These are phyloP conservation scores for Amphibalanus amphitrite DNA, from an alignment of 1,140 invertebrate genomes.

Conservation along the genomic window DNA sequence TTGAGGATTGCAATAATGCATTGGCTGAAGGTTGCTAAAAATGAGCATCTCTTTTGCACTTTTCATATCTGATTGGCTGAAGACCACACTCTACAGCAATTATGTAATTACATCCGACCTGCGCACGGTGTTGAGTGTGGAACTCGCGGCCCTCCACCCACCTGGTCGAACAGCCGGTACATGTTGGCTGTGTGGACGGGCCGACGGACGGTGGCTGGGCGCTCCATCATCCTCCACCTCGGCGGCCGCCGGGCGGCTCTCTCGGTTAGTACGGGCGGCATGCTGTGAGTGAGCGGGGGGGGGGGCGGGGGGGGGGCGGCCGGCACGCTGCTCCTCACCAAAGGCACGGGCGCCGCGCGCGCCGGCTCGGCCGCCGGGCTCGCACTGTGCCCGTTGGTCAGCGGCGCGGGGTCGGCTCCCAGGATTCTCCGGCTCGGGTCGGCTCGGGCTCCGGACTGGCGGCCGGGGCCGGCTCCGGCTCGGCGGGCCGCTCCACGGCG, in stretches of 20 bases:
- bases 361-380: background rate
- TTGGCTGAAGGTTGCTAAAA: too few relatives aligned
- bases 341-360: background rate
- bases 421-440: too few relatives aligned
- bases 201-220: background rate
- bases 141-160: background rate
- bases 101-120: too few relatives aligned
- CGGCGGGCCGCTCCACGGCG: background rate
- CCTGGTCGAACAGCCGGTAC: background rate
- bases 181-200: background rate
- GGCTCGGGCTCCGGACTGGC: too few relatives aligned
- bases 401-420: too few relatives aligned
- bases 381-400: background rate
- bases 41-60: too few relatives aligned
- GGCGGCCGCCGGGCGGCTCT: too few relatives aligned
- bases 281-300: background rate
- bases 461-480: background rate
- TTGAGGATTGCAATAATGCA: too few relatives aligned
- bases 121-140: too few relatives aligned
- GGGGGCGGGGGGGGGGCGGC: too few relatives aligned
- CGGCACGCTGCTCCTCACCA: background rate
- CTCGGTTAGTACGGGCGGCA: background rate
- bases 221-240: background rate
- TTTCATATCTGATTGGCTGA: too few relatives aligned
- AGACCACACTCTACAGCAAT: too few relatives aligned